Base-by-base conservation (phyloP, 2,888 invertebrate species). In the Synergus umbraculus region DNA sequence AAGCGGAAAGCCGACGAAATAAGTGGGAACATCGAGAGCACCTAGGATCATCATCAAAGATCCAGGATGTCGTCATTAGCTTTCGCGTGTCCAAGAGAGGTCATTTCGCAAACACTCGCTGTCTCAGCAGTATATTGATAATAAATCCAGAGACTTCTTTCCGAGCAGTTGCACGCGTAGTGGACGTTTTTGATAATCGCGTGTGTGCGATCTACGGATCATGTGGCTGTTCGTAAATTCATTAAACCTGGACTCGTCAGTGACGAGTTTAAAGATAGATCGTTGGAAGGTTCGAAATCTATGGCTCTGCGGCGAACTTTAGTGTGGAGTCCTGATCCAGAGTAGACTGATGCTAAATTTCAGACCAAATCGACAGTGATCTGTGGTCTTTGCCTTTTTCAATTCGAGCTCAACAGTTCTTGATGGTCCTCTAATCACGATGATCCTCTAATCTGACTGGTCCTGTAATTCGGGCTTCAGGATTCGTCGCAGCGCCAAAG, bases 1-100 rank as follows among this genome's bases (percentile, higher is more conserved):
- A 92, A 92, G 85, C 88, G 92, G 83, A 91, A 92, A 85, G 89
- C 89, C 87, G 91, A 91, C 84, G 91, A 91, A 67, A 89, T 91
- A 86, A 89, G 87, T 87, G 88, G 88, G 86, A 88, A 86, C 84
- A 85, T 88, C 81, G 89, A 89, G 76, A 89, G 87, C 85, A 88
- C 88, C 83, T 91, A 91, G 87, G 81, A 83, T 80, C 82, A 64
- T 79, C 78, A 78, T 81, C 67, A 9, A 46, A 60, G 13, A 10
- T 66, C 41, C 49, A 13, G 41, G 22, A 81, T 81, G 60, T 69
- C 82, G 49, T 76, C 76, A 79, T 44, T 44, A 58, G 41, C 54
- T 58, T 29, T 37, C 37, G 83, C 76, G 87, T 89, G 91, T 88
- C 89, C 92, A 91, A 92, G 90, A 87, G 90, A 82, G 91, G 92